A percentile compares a stretch with the other conserved stretches of the same genome.
These are phyloP conservation scores for Tenthredo scrophulariae DNA, from an alignment of 2,888 invertebrate species.

Conservation along the genomic window DNA sequence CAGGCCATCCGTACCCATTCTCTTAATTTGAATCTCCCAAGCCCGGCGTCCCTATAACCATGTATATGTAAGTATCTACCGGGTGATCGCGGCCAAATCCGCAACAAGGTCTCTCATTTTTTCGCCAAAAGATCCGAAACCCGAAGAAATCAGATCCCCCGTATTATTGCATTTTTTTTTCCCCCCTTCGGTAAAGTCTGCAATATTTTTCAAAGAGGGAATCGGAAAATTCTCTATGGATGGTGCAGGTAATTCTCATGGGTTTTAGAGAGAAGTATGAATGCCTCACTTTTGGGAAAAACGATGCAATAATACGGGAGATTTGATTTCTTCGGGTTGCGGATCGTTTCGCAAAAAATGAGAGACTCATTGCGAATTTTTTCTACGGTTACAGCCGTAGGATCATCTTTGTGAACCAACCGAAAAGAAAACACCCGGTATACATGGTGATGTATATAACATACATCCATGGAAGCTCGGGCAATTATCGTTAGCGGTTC, in stretches of 20 bases:
- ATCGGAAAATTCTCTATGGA: background rate
- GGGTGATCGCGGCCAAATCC: background rate
- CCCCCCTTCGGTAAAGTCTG: background rate
- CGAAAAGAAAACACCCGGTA: background rate
- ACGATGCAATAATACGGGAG: too few relatives aligned
- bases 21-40: conserved; percentile 60
- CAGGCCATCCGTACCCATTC: conserved; percentile 54
- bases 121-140: background rate
- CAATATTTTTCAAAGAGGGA: background rate
- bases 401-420: background rate
- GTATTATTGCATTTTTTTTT: background rate
- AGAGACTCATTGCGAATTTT: too few relatives aligned
- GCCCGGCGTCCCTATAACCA: background rate
- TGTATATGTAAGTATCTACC: background rate
- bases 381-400: too few relatives aligned
- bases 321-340: too few relatives aligned
- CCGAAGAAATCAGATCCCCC: background rate
- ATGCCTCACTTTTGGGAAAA: background rate
- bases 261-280: background rate
- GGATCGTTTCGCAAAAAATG: too few relatives aligned
- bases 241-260: background rate
- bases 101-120: background rate
- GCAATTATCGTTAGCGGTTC: conserved; percentile 67
- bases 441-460: conserved; percentile 23
- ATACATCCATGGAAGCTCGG: conserved; percentile 43